Evolutionary conservation across 2,113 vertebrate species (phyloP).

Genomic region (Cheilinus undulatus): DNA sequence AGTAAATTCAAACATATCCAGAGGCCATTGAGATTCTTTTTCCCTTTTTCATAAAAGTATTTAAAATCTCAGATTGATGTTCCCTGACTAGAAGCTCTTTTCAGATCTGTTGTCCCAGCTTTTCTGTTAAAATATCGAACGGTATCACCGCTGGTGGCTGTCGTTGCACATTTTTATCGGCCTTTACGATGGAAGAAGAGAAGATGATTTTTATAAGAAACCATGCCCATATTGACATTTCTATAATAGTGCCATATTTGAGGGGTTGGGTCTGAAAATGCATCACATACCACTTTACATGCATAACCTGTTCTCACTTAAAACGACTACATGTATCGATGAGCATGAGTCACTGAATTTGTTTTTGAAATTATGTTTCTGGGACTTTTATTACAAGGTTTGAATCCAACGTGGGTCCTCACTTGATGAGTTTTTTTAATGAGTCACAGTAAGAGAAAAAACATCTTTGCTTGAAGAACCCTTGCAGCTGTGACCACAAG

Average conservation of each 20-base stretch:
- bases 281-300: not conserved
- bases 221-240: slow-evolving; percentile 8
- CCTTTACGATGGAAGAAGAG: slow-evolving; percentile 15
- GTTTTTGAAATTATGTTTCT: slow-evolving; percentile 11
- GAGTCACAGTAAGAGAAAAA: slow-evolving; percentile 51
- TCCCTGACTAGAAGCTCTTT: slow-evolving; percentile 22
- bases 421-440: slow-evolving; percentile 53
- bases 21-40: not conserved
- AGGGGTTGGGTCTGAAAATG: slow-evolving; percentile 22
- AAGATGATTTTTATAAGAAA: slow-evolving; percentile 27
- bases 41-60: slow-evolving; percentile 6
- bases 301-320: not conserved
- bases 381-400: not conserved
- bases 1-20: slow-evolving; percentile 14
- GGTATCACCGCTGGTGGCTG: slow-evolving; percentile 17
- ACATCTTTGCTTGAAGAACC: slow-evolving; percentile 46
- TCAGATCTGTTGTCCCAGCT: slow-evolving; percentile 22
- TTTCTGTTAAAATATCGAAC: slow-evolving; percentile 4
- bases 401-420: not conserved
- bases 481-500: slow-evolving; percentile 41
- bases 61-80: slow-evolving; percentile 38
- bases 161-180: slow-evolving; percentile 26
- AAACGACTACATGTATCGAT: slow-evolving; percentile 17
- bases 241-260: not conserved
- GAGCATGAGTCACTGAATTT: slow-evolving; percentile 34